Conservation (phyloP, 2,113 vertebrate genomes). For the Corythaixoides concolor region DNA sequence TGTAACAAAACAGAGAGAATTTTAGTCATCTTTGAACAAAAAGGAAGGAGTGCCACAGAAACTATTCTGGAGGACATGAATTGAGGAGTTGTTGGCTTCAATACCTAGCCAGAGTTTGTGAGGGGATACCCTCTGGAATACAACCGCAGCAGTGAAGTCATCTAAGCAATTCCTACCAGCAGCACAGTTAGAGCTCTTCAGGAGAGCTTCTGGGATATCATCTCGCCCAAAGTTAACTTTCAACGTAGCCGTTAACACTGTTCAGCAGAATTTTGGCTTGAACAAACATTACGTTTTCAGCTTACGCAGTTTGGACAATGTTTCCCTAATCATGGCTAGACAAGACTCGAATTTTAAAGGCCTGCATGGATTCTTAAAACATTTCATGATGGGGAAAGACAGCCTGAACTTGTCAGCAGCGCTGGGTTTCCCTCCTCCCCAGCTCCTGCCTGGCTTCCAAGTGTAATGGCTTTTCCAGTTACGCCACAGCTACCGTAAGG, state of each 20-base stretch:
- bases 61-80: not conserved
- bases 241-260: rapidly evolving
- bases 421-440: not conserved
- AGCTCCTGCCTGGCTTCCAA: not conserved
- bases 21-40: not conserved
- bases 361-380: not conserved
- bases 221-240: not conserved
- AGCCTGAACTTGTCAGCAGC: not conserved
- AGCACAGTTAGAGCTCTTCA: not conserved
- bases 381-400: not conserved
- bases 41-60: not conserved
- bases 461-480: not conserved
- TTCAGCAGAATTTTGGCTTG: not conserved
- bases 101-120: too few species aligned
- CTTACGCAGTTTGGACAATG: not conserved
- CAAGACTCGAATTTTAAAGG: not conserved
- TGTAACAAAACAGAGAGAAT: not conserved
- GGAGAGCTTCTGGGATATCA: rapidly evolving
- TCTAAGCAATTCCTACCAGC: not conserved
- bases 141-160: not conserved
- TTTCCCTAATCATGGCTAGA: not conserved
- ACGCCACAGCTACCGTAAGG: not conserved
- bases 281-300: not conserved
- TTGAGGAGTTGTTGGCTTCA: not conserved
- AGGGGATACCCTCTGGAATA: not conserved